Evolutionary conservation across 2,888 invertebrate species (phyloP), one percentile per base, ranked within the genome.

Genomic region (Deilephila elpenor): DNA sequence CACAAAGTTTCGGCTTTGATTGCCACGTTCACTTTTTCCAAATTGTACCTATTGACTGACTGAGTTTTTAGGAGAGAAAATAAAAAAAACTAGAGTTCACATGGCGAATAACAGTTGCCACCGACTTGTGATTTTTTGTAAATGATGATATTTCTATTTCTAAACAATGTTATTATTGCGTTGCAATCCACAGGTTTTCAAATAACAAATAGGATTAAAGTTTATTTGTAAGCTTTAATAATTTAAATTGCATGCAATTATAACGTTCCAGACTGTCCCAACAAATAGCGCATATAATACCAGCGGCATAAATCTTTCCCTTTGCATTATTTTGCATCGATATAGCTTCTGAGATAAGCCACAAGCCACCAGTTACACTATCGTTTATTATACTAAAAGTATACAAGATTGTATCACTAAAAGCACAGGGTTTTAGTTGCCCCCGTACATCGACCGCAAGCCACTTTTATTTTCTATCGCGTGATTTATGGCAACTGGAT

Each of bases 381-480:
- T 51, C 67, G n/a, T 51, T 25, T 17, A 25, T 67, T 51, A 20
- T 20, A 14, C 11, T 20, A 44, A 44, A 34, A 64, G 1, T 3
- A 44, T 44, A 44, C 44, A 11, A 64, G 64, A 67, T 67, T 51
- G 5, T 14, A 67, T 51, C 44, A 51, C 11, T 14, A 25, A 44
- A 64, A 44, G 34, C 20, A 20, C 20, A 3, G 44, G 44, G 34
- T 7, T 34, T 44, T 11, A 11, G 64, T 4, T 5, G 20, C 4
- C 37, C 11, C 44, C 44, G 44, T 11, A 67, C 25, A 44, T 37
- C 5, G 44, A 14, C 44, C 44, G 44, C 14, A 20, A 44, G n/a
- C 14, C 44, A 25, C 37, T 20, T 67, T 67, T 67, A 44, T 11
- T 44, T 64, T 51, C 20, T 25, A 67, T 67, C 44, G 64, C 44